Base-by-base conservation (phyloP, 2,113 vertebrate genomes). In the Nematolebias whitei region DNA sequence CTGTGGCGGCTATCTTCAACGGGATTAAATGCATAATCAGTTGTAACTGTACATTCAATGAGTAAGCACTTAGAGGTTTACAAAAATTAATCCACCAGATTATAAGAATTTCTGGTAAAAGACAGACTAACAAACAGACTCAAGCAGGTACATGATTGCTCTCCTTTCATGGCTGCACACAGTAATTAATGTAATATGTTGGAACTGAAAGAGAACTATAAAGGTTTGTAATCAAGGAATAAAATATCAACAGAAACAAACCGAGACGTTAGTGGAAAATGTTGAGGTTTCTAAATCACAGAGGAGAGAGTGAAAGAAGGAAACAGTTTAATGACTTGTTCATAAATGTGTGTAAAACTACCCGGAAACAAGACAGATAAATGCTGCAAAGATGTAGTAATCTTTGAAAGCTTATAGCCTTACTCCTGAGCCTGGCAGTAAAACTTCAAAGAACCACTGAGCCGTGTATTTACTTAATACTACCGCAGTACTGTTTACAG, bases 261-360 rank as follows among this genome's bases (percentile, higher is more conserved):
- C 65, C 35, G 44, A 62, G 1, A 67, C 71, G 69, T 35, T 2
- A 18, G 44, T 43, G 26, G 66, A 74, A 78, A 71, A 35, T 55
- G 49, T 23, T 60, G 54, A 41, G 52, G 74, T 49, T 69, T 71
- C 16, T 52, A 72, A 81, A 85, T 85, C 63, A 84, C 51, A 87
- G 74, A 63, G 50, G 6, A 43, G 45, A 35, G 24, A 66, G 52
- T 20, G 52, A 68, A 52, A 53, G 41, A 71, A 35, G 56, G 49
- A 66, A 76, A 61, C 56, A 53, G 38, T 75, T 83, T 29, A 62
- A 74, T 68, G 57, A 78, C 41, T 71, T 44, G 23, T n/a, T 58
- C 19, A 58, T 50, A 67, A 78, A 67, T 63, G 45, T 44, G 53
- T 58, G 65, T 40, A 41, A 60, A 66, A 47, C 60, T 14, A 63